A percentile compares a stretch with the other conserved stretches of the same genome.
phyloP scores from a whole-genome alignment of 1,140 invertebrate genomes.

The Ceratosolen solmsi region DNA sequence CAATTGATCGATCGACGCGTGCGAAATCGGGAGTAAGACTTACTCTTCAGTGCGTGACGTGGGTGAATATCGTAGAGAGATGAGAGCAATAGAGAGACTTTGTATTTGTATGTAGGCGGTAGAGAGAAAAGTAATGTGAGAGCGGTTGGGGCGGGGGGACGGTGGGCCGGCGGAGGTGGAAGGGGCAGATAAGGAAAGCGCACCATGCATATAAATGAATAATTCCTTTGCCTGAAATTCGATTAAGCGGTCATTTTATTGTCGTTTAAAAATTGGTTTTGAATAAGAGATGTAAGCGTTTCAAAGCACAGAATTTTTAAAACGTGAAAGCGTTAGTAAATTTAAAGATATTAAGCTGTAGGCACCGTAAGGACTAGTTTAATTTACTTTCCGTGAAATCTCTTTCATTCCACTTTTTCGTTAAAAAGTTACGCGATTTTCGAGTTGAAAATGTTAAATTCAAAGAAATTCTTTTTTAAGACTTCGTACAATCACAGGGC shows the following conservation, averaged over 20 bases:
- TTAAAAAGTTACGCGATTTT: slow-evolving; percentile 5
- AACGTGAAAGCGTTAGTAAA: not conserved
- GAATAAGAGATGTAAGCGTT: not conserved
- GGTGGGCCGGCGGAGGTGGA: not conserved
- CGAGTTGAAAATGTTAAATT: not conserved
- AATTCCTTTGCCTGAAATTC: slow-evolving; percentile 28
- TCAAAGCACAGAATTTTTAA: not conserved
- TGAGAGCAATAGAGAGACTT: not conserved
- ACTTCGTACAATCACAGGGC: not conserved
- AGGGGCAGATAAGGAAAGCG: not conserved
- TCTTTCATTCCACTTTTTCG: not conserved
- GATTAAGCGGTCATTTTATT: not conserved
- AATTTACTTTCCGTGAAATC: not conserved
- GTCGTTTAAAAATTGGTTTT: not conserved
- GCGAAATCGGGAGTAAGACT: slow-evolving; percentile 18
- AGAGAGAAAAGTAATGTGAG: not conserved
- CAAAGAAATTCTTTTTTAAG: not conserved
- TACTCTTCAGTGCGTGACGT: not conserved
- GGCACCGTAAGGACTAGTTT: not conserved
- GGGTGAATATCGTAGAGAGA: not conserved
- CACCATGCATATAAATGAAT: not conserved
- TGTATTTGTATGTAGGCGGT: not conserved
- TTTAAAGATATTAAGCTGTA: not conserved
- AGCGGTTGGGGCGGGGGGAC: not conserved
- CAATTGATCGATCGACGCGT: slow-evolving; percentile 12